These are phyloP conservation scores for Phrixothrix hirtus DNA, from an alignment of 2,888 invertebrate genomes.

Conservation along the genomic window DNA sequence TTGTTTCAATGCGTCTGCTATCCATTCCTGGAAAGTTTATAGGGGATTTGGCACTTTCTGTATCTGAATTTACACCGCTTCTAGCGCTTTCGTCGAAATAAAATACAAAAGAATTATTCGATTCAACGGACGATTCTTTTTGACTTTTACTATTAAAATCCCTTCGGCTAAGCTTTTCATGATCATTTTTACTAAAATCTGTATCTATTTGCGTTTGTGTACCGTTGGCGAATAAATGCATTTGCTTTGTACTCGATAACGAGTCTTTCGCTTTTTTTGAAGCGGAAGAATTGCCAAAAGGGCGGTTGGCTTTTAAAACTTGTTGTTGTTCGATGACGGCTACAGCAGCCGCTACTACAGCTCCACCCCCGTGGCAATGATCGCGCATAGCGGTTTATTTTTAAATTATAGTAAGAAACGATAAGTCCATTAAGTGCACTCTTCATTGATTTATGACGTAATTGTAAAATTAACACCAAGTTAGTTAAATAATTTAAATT, in stretches of 20 bases:
- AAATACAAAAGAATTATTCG: constrained; percentile 1
- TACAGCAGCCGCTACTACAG: constrained; percentile 65
- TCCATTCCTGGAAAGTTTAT: constrained; percentile 18
- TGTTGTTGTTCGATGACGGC: constrained; percentile 56
- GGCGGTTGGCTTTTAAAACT: constrained; percentile 47
- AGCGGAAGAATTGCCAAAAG: constrained; percentile 49
- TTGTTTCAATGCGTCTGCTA: constrained; percentile 27
- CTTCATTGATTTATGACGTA: constrained; percentile 22
- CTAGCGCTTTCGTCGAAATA: not conserved
- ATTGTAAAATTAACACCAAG: constrained; percentile 16
- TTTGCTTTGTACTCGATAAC: constrained; percentile 11
- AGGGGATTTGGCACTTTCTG: constrained; percentile 15
- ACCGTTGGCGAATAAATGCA: constrained; percentile 2
- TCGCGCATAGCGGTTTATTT: constrained; percentile 29
- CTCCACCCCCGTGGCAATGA: constrained; percentile 25
- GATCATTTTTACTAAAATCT: constrained; percentile 3
- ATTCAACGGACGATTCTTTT: not conserved
- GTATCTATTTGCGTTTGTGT: constrained; percentile 9
- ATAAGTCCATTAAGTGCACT: constrained; percentile 23
- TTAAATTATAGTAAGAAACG: constrained; percentile 24
- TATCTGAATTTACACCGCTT: not conserved
- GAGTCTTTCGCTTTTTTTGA: constrained; percentile 14
- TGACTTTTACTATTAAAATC: constrained; percentile 3
- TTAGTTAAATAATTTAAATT: constrained; percentile 8
- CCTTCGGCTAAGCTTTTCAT: not conserved